Base-by-base conservation (phyloP, 2,113 vertebrate species). In the Uropsilus gracilis region DNA sequence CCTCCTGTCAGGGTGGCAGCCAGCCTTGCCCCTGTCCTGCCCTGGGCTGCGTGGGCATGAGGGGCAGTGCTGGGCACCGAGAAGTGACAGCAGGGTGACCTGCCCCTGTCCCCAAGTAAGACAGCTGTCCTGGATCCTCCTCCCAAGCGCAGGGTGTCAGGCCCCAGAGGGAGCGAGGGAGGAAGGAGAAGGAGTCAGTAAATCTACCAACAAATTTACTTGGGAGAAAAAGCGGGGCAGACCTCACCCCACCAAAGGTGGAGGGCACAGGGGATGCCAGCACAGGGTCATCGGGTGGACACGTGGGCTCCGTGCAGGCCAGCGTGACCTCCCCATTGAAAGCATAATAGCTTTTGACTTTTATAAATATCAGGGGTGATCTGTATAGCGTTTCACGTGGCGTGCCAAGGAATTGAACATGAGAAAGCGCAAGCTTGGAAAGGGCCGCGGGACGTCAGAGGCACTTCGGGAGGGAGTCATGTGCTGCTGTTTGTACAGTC, bases 341-440 rank as follows among this genome's bases (percentile, higher is more conserved):
- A 89, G 59, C 95, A 95, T 94, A 91, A 95, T 95, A 83, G 69
- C 94, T 1, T 93, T 90, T 89, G 61, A 14, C 94, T 96, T 96
- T 97, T 97, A 93, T 97, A 98, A 98, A 98, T 98, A 98, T 97
- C 98, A 98, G 96, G 98, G 98, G 98, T 98, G 98, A 98, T 96
- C 90, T 39, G 93, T 97, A 96, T 98, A 82, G 66, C 17, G 13
- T 98, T 98, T 95, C 98, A 96, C 42, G 0, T 8, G 13, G 3
- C 1, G 53, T 73, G 97, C 98, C 98, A 98, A 95, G 96, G 97
- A 96, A 93, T 92, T 96, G 96, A 97, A 92, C 85, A 90, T 28
- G 96, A 89, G 94, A 86, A 77, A 86, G 66, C 91, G 28, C 2
- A 1, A 50, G 94, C 83, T 55, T 2, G 0, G 53, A 95, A 48